Evolutionary conservation across 2,888 invertebrate genomes (phyloP), one percentile per base, ranked within the genome.

Genomic region (Alsophila aescularia): DNA sequence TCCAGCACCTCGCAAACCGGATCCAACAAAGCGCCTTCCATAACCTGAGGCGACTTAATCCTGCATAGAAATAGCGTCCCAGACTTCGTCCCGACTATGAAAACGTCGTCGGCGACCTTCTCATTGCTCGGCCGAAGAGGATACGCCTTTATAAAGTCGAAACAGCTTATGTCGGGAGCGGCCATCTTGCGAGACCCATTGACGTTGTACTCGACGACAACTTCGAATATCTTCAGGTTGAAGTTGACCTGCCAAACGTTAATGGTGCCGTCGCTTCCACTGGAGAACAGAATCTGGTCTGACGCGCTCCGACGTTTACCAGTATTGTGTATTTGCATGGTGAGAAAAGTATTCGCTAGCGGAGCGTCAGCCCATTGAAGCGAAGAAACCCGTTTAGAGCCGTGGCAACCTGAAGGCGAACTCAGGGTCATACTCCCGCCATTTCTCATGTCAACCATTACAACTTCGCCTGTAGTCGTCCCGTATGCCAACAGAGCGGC

Each of bases 161-260:
- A 88, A 58, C 89, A 88, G 4, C 70, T 83, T 16, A 90, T 81
- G 13, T 87, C 85, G 0, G 81, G 76, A 0, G 76, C 60, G 0
- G 66, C 60, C 29, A 71, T 49, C n/a, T 85, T 83, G 5, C 69
- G 72, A 0, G 80, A 73, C 0, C 80, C 80, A 35, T 86, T 85
- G 0, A 90, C 66, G 0, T 58, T 58, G 47, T 85, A 90, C 0
- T 75, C 69, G 0, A 82, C 61, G 0, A 90, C 72, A 8, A 72
- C 80, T 18, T 87, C 83, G 34, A 90, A 88, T 0, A 80, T 67
- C 40, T 81, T 81, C 1, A 64, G 49, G 42, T 73, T 76, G 0
- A 74, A 67, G 39, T 90, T 90, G 0, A 87, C 88, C 61, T 83
- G 85, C 89, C 90, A 90, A 0, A 82, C 76, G 60, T 83, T 85